Base-by-base conservation (phyloP, 2,113 vertebrate species). In the Eudyptes chrysolophus region DNA sequence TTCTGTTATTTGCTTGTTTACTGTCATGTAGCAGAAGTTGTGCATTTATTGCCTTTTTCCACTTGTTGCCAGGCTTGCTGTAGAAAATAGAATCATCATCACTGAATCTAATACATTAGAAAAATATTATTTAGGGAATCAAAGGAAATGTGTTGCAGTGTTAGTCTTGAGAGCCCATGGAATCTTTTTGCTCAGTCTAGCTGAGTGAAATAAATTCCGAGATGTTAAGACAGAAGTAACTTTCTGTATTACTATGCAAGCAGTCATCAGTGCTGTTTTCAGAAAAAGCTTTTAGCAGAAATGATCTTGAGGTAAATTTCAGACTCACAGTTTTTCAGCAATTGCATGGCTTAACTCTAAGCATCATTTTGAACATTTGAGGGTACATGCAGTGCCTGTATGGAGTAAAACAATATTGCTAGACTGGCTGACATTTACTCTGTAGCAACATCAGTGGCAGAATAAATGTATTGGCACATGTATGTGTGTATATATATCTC, bases 201-300 rank as follows among this genome's bases (percentile, higher is more conserved):
- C 51, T 86, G 90, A 76, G 62, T 22, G n/a, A 95, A 96, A 87
- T 76, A 81, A 68, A 92, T 58, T 77, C 34, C 32, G 34, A 81
- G 78, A 81, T 30, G 25, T 42, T 70, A 84, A 96, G 82, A 87
- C 9, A 75, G 65, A 94, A 62, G 57, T 48, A 87, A 52, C 62
- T 75, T 65, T 71, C 49, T 52, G 19, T 58, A 87, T 84, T 92
- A 71, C 49, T 61, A 72, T 51, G 49, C 68, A 84, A 92, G 71
- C 78, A 92, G 61, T 68, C 36, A 79, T 30, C 72, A 54, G 51
- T 54, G 51, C 66, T 66, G 30, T 66, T 68, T 89, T 86, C 81
- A 91, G 86, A 87, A 84, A 82, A 90, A 80, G 52, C 34, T 55
- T 58, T 94, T 51, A 87, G 62, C 29, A 86, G 69, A 92, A 97